Conservation (phyloP, 1,140 invertebrate genomes). For the Penaeus indicus region DNA sequence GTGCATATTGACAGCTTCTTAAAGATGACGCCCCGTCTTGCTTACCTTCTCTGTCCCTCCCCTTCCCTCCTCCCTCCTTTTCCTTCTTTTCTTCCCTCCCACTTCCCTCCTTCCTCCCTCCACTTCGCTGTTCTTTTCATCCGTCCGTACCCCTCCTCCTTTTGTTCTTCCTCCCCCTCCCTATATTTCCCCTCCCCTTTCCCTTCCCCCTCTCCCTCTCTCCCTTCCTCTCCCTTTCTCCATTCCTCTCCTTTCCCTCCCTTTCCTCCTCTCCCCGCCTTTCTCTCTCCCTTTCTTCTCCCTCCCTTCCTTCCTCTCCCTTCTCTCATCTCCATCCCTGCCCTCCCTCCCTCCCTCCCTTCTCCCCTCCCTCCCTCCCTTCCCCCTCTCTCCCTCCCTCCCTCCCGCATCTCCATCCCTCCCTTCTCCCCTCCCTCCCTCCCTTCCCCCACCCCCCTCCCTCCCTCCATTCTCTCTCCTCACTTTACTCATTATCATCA, state of each 20-base stretch:
- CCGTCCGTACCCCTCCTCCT: not conserved
- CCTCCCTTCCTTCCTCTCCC: not conserved
- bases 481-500: not conserved
- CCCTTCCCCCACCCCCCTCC: not conserved
- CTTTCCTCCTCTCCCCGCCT: not conserved
- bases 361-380: not conserved
- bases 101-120: not conserved
- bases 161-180: not conserved
- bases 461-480: not conserved
- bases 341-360: not conserved
- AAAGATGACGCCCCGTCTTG: constrained; percentile 46
- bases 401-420: not conserved
- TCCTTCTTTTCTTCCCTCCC: not conserved
- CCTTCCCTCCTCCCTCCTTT: not conserved
- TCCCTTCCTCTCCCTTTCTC: not conserved
- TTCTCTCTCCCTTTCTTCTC: not conserved
- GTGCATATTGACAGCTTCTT: constrained; percentile 58
- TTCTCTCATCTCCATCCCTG: not conserved
- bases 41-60: not conserved
- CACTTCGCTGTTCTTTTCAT: not conserved
- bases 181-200: not conserved
- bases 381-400: not conserved
- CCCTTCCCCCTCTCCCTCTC: not conserved
- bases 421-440: not conserved
- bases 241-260: not conserved